Conservation (phyloP, 2,797 vertebrate species). For the Sparus aurata region DNA sequence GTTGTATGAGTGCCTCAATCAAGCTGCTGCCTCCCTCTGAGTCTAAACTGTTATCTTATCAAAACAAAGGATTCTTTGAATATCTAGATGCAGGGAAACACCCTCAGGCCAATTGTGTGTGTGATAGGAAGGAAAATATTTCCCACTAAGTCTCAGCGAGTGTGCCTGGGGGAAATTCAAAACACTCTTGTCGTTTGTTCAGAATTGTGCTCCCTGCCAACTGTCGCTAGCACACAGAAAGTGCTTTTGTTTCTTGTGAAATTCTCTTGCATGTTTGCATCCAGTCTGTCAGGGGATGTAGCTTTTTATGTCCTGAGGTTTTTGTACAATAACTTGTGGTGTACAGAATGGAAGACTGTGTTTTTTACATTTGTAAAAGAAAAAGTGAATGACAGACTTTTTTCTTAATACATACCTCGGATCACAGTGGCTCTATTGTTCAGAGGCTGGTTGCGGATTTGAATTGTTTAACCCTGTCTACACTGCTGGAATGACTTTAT, state of each 20-base stretch:
- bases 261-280: slow-evolving; percentile 17
- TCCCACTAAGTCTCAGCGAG: slow-evolving; percentile 56
- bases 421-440: slow-evolving; percentile 74
- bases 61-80: slow-evolving; percentile 78
- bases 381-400: slow-evolving; percentile 44
- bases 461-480: slow-evolving; percentile 51
- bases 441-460: slow-evolving; percentile 36
- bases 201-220: slow-evolving; percentile 55
- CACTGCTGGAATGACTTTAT: slow-evolving; percentile 23
- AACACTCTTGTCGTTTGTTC: slow-evolving; percentile 69
- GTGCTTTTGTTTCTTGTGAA: slow-evolving; percentile 59
- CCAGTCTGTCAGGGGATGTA: background rate
- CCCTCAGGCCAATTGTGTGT: slow-evolving; percentile 66
- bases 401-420: slow-evolving; percentile 43
- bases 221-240: slow-evolving; percentile 49
- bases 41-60: slow-evolving; percentile 75
- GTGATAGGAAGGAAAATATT: slow-evolving; percentile 75
- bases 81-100: slow-evolving; percentile 76
- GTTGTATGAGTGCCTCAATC: slow-evolving; percentile 49
- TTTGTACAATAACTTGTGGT: slow-evolving; percentile 10
- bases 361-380: slow-evolving; percentile 31
- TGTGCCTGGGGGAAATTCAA: slow-evolving; percentile 61
- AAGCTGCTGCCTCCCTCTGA: slow-evolving; percentile 48
- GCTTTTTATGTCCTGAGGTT: background rate
- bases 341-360: slow-evolving; percentile 16